These are phyloP conservation scores for Montipora capitata DNA, from an alignment of 92 coral and sea anemone species.

Conservation along the genomic window DNA sequence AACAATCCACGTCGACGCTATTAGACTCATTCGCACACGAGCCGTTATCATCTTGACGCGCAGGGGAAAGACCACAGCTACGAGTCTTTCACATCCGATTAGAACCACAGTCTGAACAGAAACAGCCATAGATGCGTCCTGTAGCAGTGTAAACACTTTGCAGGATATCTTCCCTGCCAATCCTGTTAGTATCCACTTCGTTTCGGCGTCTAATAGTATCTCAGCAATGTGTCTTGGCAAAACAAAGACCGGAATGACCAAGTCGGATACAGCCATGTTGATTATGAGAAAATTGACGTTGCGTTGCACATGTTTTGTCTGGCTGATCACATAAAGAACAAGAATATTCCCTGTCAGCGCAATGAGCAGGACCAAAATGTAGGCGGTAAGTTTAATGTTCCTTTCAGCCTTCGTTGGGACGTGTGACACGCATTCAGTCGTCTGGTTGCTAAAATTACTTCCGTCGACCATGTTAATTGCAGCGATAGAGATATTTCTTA, in stretches of 20 bases:
- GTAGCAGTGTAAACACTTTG: conserved; percentile 5
- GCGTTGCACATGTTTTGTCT: conserved; percentile 24
- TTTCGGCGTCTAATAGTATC: not conserved
- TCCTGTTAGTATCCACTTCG: conserved; percentile 21
- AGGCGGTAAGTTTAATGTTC: conserved; percentile 24
- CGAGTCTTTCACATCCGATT: conserved; percentile 31
- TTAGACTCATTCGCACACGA: conserved; percentile 20
- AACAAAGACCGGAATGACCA: conserved; percentile 25
- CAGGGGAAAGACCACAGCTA: conserved; percentile 46
- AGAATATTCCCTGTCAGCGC: conserved; percentile 28
- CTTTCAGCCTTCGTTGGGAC: conserved; percentile 24
- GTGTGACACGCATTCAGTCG: conserved; percentile 8
- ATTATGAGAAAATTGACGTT: conserved; percentile 34
- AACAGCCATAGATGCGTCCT: conserved; percentile 25
- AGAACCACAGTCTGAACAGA: conserved; percentile 39
- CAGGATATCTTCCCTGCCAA: conserved; percentile 34
- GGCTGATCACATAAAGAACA: conserved; percentile 9
- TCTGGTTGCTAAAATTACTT: conserved; percentile 27
- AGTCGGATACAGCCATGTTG: conserved; percentile 48
- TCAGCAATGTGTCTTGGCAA: conserved; percentile 26
- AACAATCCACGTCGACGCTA: conserved; percentile 37
- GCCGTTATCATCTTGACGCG: conserved; percentile 27
- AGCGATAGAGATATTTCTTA: too few species aligned
- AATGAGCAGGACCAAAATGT: conserved; percentile 18
- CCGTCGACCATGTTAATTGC: conserved; percentile 4